phyloP scores from a whole-genome alignment of 1,140 invertebrate genomes.

The Schlechtendalia chinensis region DNA sequence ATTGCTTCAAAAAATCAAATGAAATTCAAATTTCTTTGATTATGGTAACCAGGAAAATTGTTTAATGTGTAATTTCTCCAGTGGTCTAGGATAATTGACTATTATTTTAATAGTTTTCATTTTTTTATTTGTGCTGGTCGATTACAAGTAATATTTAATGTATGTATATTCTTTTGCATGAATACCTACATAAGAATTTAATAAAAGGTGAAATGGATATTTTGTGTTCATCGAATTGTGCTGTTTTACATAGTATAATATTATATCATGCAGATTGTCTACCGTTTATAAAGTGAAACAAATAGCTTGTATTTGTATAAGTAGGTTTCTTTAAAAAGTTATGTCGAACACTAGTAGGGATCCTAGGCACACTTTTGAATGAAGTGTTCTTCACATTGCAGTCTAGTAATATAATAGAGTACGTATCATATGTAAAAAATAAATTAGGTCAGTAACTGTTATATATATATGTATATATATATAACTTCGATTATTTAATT shows the following conservation, averaged over 20 bases:
- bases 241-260: neutral
- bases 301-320: slow-evolving; percentile 10
- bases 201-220: neutral
- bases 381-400: neutral
- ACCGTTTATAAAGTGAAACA: slow-evolving; percentile 5
- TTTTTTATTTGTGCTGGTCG: neutral
- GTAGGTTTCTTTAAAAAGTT: neutral
- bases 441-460: neutral
- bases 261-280: neutral
- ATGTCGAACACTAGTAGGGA: neutral
- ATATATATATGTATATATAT: no score
- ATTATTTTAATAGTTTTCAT: neutral
- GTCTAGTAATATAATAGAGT: neutral
- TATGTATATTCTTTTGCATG: slow-evolving; percentile 13
- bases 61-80: neutral
- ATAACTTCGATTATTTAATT: no score
- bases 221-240: neutral
- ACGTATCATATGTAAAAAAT: neutral
- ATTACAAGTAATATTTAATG: neutral
- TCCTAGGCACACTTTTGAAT: neutral
- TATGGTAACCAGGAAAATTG: neutral
- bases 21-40: neutral
- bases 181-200: neutral
- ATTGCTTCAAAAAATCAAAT: neutral
- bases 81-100: neutral